Conservation (phyloP, 2,797 vertebrate genomes). For the Propithecus deckenii region DNA sequence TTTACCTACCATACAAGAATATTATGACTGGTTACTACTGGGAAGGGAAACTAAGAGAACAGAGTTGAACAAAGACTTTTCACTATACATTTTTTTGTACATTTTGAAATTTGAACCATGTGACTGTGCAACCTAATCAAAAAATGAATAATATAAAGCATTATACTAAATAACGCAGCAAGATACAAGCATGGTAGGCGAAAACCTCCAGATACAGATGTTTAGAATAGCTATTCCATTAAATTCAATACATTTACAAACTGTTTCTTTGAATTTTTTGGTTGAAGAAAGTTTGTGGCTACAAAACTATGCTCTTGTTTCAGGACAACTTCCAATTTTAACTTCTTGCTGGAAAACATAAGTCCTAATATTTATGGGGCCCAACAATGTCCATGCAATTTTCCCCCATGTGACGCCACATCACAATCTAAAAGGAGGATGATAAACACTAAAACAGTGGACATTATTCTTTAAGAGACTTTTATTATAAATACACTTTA, state of each 20-base stretch:
- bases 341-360: conserved; percentile 31
- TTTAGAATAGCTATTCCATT: neutral
- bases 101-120: neutral
- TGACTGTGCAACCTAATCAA: neutral
- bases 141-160: neutral
- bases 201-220: neutral
- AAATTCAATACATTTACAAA: conserved; percentile 8
- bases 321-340: conserved; percentile 32
- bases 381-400: neutral
- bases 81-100: neutral
- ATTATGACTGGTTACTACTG: neutral
- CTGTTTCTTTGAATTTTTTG: neutral
- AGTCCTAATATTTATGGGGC: neutral
- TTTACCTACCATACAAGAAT: neutral
- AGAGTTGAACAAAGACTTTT: neutral
- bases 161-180: conserved; percentile 3
- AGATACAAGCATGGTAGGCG: neutral
- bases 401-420: too few relatives aligned
- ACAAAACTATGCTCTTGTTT: neutral
- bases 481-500: neutral
- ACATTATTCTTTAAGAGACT: neutral
- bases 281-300: neutral
- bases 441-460: neutral
- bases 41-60: neutral
- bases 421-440: neutral